Evolutionary conservation across 2,888 invertebrate genomes (phyloP), one percentile per base, ranked within the genome.

Genomic region (Ethmia dodecea): DNA sequence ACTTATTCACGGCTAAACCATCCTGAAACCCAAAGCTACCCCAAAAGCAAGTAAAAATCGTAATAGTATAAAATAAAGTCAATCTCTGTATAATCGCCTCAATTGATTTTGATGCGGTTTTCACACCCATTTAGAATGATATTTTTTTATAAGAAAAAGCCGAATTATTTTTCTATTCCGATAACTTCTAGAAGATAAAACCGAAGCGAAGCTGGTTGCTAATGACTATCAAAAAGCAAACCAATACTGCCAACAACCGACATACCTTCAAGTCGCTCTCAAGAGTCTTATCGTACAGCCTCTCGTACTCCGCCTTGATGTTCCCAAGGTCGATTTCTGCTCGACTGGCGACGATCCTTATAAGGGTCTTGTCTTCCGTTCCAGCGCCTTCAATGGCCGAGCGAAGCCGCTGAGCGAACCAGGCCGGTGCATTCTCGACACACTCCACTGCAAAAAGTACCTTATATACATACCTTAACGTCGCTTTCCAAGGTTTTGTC

Each of bases 281-380:
- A 38, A 93, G 78, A 3, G 92, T 91, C 55, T 91, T 91, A 59
- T 91, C 90, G 58, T 88, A 92, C 43, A 91, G 74, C 24, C 89
- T 74, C 68, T 92, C 91, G 70, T 91, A 94, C 63, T 92, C 92
- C 25, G 76, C 69, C 75, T 92, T 92, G 57, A 94, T 90, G 45
- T 80, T 79, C 13, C 81, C 90, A 55, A 94, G 86, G 73, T 94
- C 94, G 8, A 92, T 77, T 86, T 92, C 91, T 1, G 91, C 87
- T 39, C 92, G 86, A 40, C 88, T 88, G 13, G 90, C 89, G 32
- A 94, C 74, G 43, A 94, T 88, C 39, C 94, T 81, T 25, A 94
- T 89, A 8, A 94, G 73, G 0, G 90, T 87, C 38, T 70, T 67
- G 67, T 94, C 93, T 41, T 92, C 90, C 0, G 94, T 94, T 9